Evolutionary conservation across 2,113 vertebrate species (phyloP), one percentile per base, ranked within the genome.

Genomic region (Elachura formosa): DNA sequence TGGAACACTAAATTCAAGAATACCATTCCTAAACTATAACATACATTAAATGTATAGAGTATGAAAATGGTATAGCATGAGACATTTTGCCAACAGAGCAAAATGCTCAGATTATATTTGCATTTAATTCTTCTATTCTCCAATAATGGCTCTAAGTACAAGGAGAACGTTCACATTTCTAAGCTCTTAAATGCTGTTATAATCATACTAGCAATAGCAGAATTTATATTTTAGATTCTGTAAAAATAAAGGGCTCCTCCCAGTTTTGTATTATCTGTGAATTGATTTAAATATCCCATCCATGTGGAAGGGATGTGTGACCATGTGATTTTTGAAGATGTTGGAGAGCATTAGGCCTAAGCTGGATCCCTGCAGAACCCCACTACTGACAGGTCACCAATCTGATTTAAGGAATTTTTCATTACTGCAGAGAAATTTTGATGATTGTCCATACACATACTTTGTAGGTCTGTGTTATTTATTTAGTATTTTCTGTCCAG

Each of bases 71-170:
- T 34, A n/a, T 11, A 75, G 24, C 23, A 49, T 26, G 17, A 69
- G 33, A 18, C 6, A 36, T 89, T 85, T 67, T 62, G 33, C 59
- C 8, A 26, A 64, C 26, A 51, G 33, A 93, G 40, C 19, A 83
- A 84, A 93, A 73, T 83, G 38, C 64, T 81, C 78, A 81, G 67
- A 58, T 75, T 90, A 46, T 68, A 74, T 61, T 79, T 77, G 45
- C 63, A 80, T 83, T 92, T 93, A 87, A 36, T 68, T 51, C 84
- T 93, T 94, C 83, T 41, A 63, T 72, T 94, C 69, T 90, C 45
- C 49, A 90, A 2, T 55, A 91, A 66, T 2, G 4, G 15, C 49
- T 91, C 7, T 34, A 89, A 83, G 38, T 43, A 36, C 24, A 54
- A 86, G 56, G 28, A 24, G 38, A 61, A 66, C 16, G 16, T 72